phyloP scores from a whole-genome alignment of 1,140 invertebrate genomes.

The Neodiprion fabricii region DNA sequence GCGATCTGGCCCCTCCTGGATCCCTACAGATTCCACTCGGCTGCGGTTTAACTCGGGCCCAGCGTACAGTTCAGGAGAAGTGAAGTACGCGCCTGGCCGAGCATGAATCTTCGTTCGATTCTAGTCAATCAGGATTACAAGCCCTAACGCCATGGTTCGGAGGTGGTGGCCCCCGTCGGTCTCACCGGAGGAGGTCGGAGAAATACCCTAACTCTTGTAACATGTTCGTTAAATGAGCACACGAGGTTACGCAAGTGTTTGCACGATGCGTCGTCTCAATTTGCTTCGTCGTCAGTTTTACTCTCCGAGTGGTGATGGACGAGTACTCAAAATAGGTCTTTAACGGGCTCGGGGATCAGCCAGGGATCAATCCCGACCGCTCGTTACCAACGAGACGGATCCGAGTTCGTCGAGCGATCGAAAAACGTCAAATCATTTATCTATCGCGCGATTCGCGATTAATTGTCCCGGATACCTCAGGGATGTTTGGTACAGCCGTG shows the following conservation, averaged over 20 bases:
- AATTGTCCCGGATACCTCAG: conserved; percentile 3
- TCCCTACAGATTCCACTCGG: conserved; percentile 25
- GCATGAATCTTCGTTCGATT: background rate
- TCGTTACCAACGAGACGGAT: background rate
- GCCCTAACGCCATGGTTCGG: background rate
- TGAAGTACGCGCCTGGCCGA: background rate
- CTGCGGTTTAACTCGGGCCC: conserved; percentile 2
- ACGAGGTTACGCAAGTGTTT: background rate
- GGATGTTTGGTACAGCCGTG: background rate
- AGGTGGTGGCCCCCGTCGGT: conserved; percentile 6
- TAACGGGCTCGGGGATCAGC: background rate
- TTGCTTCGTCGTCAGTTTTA: background rate
- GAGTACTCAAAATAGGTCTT: background rate
- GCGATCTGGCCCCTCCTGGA: conserved; percentile 33
- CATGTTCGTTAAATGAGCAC: background rate
- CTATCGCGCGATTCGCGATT: background rate
- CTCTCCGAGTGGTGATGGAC: background rate
- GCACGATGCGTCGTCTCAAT: background rate
- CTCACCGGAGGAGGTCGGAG: background rate
- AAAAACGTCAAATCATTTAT: conserved; percentile 5
- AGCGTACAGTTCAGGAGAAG: background rate
- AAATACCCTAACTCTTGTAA: conserved; percentile 1
- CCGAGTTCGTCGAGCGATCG: background rate
- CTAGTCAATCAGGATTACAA: conserved; percentile 7
- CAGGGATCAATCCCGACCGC: background rate